A percentile compares a stretch with the other conserved stretches of the same genome.
Evolutionary conservation across 2,113 vertebrate genomes (phyloP).

Genomic region (Cebidichthys violaceus): DNA sequence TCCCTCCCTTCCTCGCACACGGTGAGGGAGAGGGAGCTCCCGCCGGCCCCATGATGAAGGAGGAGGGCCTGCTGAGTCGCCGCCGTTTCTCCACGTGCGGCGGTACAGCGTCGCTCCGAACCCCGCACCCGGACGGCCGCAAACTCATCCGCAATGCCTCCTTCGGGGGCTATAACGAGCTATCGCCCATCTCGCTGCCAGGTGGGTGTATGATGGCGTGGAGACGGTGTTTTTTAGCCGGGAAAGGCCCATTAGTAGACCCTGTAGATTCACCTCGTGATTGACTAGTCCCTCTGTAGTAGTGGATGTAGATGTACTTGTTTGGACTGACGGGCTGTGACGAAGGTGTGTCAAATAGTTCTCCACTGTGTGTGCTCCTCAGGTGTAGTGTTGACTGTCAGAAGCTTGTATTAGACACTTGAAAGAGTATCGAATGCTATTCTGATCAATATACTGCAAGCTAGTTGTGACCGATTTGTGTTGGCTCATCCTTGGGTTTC

Average conservation of each 20-base stretch:
- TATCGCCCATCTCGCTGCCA: slow-evolving; percentile 89
- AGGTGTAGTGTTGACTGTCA: not conserved
- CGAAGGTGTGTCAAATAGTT: not conserved
- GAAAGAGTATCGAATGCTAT: not conserved
- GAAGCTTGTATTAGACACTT: not conserved
- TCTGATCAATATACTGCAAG: not conserved
- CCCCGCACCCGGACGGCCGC: slow-evolving; percentile 90
- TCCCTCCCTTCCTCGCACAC: slow-evolving; percentile 12
- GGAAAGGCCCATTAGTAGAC: not conserved
- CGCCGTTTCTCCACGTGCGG: slow-evolving; percentile 95
- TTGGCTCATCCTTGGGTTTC: not conserved
- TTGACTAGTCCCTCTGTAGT: not conserved
- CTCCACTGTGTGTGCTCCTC: not conserved
- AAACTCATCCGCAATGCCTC: slow-evolving; percentile 98
- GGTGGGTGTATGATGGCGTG: slow-evolving; percentile 85
- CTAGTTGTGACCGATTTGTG: not conserved
- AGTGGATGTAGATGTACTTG: not conserved
- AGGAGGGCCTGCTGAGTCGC: slow-evolving; percentile 89
- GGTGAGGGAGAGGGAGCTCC: slow-evolving; percentile 61
- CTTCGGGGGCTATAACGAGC: slow-evolving; percentile 96
- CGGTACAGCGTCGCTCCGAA: slow-evolving; percentile 87
- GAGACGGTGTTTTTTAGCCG: not conserved
- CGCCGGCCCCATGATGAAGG: slow-evolving; percentile 88
- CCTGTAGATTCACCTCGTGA: slow-evolving; percentile 13
- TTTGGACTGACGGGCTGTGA: not conserved